These are phyloP conservation scores for Homarus americanus DNA, from an alignment of 1,140 invertebrate genomes.

Conservation along the genomic window DNA sequence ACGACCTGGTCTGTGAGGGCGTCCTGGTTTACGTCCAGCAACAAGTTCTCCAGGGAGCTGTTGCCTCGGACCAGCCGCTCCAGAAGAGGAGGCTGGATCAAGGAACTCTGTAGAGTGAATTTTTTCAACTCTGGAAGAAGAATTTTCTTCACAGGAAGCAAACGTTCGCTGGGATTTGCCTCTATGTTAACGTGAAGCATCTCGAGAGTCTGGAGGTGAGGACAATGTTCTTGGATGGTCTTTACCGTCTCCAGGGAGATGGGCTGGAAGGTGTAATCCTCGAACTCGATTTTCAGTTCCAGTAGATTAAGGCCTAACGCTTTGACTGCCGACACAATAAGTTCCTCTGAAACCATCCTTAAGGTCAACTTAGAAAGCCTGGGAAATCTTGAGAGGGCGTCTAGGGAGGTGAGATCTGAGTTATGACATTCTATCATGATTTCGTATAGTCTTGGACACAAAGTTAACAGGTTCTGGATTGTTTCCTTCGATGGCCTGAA, in stretches of 20 bases:
- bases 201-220: conserved; percentile 2
- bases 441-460: background rate
- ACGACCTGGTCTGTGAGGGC: conserved; percentile 25
- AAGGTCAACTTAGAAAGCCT: background rate
- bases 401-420: background rate
- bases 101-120: conserved; percentile 1
- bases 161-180: background rate
- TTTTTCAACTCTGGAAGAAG: background rate
- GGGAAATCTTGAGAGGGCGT: background rate
- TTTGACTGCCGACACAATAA: conserved; percentile 24
- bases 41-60: background rate
- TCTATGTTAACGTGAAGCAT: conserved; percentile 13
- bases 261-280: conserved; percentile 21
- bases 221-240: conserved; percentile 11
- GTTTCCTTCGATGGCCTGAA: conserved; percentile 7
- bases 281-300: conserved; percentile 28
- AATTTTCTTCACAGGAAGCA: background rate
- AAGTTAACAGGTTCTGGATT: background rate
- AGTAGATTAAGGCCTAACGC: background rate
- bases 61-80: conserved; percentile 12
- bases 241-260: conserved; percentile 20
- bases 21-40: conserved; percentile 30
- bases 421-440: conserved; percentile 22
- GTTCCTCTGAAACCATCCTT: conserved; percentile 21
- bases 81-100: conserved; percentile 24